A percentile compares a stretch with the other conserved stretches of the same genome.
Evolutionary conservation across 2,797 vertebrate species (phyloP).

Genomic region (Pseudocheirus occidentalis): DNA sequence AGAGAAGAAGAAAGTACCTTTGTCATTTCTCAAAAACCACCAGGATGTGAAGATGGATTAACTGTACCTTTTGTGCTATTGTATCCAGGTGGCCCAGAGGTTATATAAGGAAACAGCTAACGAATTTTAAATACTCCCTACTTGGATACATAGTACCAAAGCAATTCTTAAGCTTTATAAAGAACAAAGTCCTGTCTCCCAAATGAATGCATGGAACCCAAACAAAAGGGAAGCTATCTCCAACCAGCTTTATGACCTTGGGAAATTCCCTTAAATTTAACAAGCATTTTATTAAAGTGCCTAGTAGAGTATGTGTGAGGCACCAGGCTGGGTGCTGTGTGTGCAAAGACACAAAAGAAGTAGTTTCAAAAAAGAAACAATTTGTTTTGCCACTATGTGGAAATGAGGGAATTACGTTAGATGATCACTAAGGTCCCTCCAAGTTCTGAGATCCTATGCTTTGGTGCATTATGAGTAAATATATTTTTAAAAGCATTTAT

Average conservation of each 20-base stretch:
- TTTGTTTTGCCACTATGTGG: neutral
- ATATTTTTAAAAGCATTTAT: neutral
- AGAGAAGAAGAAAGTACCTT: neutral
- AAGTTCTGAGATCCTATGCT: neutral
- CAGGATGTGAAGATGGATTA: neutral
- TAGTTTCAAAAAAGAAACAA: neutral
- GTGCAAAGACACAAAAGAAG: neutral
- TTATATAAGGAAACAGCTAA: neutral
- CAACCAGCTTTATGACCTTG: neutral
- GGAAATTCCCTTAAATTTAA: neutral
- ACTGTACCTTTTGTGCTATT: neutral
- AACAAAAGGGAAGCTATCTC: neutral
- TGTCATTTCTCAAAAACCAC: neutral
- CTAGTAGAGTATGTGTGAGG: neutral
- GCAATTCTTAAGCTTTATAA: conserved; percentile 11
- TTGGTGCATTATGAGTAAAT: neutral
- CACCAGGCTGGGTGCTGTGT: neutral
- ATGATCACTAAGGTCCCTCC: neutral
- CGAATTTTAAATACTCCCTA: neutral
- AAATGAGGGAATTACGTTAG: neutral
- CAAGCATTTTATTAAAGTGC: neutral
- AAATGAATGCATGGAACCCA: neutral
- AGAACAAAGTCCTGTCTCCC: neutral
- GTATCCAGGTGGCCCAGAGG: neutral
- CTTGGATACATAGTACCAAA: neutral